These are phyloP conservation scores for Nyctalus aviator DNA, from an alignment of 2,797 vertebrate genomes.

Conservation along the genomic window DNA sequence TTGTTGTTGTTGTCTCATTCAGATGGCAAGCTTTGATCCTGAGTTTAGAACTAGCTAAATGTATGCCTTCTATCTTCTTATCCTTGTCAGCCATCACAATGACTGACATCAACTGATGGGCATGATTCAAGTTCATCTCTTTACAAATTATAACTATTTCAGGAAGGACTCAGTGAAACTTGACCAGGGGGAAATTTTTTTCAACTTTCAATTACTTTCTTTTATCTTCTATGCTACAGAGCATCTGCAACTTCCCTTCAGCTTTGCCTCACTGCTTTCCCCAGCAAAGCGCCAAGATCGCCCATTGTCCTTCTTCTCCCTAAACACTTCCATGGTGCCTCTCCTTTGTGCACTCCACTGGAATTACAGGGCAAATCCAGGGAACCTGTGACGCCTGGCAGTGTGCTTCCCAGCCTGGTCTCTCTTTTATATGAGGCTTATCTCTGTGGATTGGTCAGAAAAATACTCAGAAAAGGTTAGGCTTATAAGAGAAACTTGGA, in stretches of 20 bases:
- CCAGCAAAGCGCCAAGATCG: background rate
- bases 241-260: background rate
- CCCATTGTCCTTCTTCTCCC: background rate
- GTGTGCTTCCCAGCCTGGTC: slow-evolving; percentile 3
- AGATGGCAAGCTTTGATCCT: background rate
- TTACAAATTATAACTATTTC: slow-evolving; percentile 33
- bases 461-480: slow-evolving; percentile 21
- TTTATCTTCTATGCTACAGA: background rate
- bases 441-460: background rate
- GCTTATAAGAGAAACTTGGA: background rate
- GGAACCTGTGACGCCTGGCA: slow-evolving; percentile 1
- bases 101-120: background rate
- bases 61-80: background rate
- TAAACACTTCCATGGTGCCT: background rate
- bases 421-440: slow-evolving; percentile 25
- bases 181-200: background rate
- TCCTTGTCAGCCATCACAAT: background rate
- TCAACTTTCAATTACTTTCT: slow-evolving; percentile 34
- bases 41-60: background rate
- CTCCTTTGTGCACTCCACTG: background rate
- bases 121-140: slow-evolving; percentile 14
- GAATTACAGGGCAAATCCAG: slow-evolving; percentile 32
- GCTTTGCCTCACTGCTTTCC: slow-evolving; percentile 21
- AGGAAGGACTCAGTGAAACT: background rate
- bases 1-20: background rate